These are phyloP conservation scores for Malurus elegans DNA, from an alignment of 2,113 vertebrate species.

Conservation along the genomic window DNA sequence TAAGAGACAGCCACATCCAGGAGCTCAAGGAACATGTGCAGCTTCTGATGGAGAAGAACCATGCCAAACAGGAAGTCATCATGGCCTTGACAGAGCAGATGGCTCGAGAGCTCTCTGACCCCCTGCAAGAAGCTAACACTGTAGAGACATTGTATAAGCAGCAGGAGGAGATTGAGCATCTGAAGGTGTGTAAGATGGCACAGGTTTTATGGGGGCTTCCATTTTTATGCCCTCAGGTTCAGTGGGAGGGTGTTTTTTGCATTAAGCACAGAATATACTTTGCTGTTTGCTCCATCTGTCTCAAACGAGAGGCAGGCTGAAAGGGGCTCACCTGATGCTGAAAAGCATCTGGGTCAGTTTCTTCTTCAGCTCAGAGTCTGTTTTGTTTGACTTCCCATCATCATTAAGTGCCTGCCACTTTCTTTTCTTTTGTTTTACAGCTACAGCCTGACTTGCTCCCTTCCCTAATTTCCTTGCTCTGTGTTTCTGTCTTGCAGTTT, in stretches of 20 bases:
- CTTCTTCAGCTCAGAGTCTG: not conserved
- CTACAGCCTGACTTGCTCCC: not conserved
- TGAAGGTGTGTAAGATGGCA: slow-evolving; percentile 78
- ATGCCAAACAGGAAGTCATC: slow-evolving; percentile 89
- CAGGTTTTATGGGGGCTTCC: not conserved
- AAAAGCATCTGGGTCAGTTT: not conserved
- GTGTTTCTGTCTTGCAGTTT: not conserved
- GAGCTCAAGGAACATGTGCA: slow-evolving; percentile 79
- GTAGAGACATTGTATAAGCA: slow-evolving; percentile 69
- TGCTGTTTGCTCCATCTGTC: not conserved
- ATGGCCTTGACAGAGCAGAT: slow-evolving; percentile 84
- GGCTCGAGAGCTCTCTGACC: slow-evolving; percentile 55
- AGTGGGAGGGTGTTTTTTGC: not conserved
- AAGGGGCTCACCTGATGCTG: not conserved
- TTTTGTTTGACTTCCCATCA: not conserved
- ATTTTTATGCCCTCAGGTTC: not conserved
- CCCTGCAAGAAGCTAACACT: not conserved
- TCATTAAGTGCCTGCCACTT: not conserved
- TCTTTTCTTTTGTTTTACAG: not conserved
- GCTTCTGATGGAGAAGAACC: slow-evolving; percentile 85
- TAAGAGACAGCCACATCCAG: slow-evolving; percentile 73
- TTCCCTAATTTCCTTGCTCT: not conserved
- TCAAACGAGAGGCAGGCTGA: not conserved
- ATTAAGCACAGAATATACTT: not conserved
- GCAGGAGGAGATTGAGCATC: slow-evolving; percentile 79